A percentile compares a stretch with the other conserved stretches of the same genome.
Conservation (phyloP, 2,888 invertebrate genomes). For the Camptogramma bilineatum region DNA sequence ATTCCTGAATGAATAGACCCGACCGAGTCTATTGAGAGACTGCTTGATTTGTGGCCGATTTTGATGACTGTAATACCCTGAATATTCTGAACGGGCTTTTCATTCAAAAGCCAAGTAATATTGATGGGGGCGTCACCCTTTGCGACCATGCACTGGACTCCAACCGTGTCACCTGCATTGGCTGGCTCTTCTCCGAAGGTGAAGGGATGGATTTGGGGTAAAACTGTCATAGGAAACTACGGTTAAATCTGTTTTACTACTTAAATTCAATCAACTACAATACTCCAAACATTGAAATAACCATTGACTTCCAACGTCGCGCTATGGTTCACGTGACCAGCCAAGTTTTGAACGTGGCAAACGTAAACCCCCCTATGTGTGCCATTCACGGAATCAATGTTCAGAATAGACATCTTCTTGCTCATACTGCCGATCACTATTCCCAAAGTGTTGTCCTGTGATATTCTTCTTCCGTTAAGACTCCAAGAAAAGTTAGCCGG, state of each 20-base stretch:
- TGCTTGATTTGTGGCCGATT: slow-evolving; percentile 88
- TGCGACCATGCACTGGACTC: slow-evolving; percentile 90
- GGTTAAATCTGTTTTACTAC: slow-evolving; percentile 23
- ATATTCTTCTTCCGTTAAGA: slow-evolving; percentile 82
- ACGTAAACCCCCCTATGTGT: slow-evolving; percentile 91
- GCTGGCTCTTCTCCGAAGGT: slow-evolving; percentile 91
- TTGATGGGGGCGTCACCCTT: slow-evolving; percentile 92
- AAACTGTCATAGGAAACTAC: slow-evolving; percentile 77
- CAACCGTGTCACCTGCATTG: slow-evolving; percentile 91
- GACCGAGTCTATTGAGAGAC: slow-evolving; percentile 90
- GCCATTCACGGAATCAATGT: slow-evolving; percentile 88
- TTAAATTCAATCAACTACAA: slow-evolving; percentile 39
- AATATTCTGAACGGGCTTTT: slow-evolving; percentile 81
- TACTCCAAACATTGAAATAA: slow-evolving; percentile 61
- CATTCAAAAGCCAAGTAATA: slow-evolving; percentile 91
- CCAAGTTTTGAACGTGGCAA: slow-evolving; percentile 89
- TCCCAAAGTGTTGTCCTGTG: slow-evolving; percentile 83
- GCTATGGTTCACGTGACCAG: slow-evolving; percentile 88
- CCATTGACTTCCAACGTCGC: slow-evolving; percentile 90
- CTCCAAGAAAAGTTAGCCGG: slow-evolving; percentile 92
- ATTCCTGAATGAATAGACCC: slow-evolving; percentile 90
- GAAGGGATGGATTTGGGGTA: slow-evolving; percentile 92
- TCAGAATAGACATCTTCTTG: slow-evolving; percentile 87
- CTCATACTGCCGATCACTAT: slow-evolving; percentile 87
- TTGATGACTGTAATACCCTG: slow-evolving; percentile 85